These are phyloP conservation scores for cat (Felis catus) DNA, from an alignment of 2,113 vertebrate species.

Conservation along the genomic window DNA sequence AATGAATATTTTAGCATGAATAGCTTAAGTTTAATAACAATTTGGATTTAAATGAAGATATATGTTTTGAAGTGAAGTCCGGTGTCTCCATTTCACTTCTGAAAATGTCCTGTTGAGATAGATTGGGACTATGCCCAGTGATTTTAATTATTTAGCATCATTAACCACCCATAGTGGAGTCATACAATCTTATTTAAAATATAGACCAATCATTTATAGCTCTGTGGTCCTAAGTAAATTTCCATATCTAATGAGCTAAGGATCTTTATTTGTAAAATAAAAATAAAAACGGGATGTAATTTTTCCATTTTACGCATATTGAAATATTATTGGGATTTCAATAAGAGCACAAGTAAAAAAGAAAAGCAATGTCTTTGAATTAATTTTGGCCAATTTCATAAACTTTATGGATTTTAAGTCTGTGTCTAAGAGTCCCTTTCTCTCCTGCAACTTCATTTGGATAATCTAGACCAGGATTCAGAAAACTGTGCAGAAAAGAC, in stretches of 20 bases:
- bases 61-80: not conserved
- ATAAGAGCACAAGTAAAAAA: not conserved
- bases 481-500: not conserved
- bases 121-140: not conserved
- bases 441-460: not conserved
- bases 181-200: not conserved
- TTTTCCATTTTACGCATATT: not conserved
- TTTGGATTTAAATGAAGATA: not conserved
- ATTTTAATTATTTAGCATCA: not conserved
- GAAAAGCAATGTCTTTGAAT: not conserved
- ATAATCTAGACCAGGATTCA: not conserved
- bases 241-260: not conserved
- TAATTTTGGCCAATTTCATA: not conserved
- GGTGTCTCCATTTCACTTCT: not conserved
- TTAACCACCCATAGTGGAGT: not conserved
- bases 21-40: not conserved
- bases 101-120: not conserved
- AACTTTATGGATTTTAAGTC: not conserved
- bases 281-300: not conserved
- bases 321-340: not conserved
- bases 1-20: accelerated
- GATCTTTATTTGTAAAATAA: not conserved
- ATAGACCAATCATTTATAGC: not conserved
- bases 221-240: not conserved
- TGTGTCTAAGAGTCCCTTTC: not conserved